phyloP scores from a whole-genome alignment of 2,888 invertebrate species.

The Teleogryllus oceanicus region DNA sequence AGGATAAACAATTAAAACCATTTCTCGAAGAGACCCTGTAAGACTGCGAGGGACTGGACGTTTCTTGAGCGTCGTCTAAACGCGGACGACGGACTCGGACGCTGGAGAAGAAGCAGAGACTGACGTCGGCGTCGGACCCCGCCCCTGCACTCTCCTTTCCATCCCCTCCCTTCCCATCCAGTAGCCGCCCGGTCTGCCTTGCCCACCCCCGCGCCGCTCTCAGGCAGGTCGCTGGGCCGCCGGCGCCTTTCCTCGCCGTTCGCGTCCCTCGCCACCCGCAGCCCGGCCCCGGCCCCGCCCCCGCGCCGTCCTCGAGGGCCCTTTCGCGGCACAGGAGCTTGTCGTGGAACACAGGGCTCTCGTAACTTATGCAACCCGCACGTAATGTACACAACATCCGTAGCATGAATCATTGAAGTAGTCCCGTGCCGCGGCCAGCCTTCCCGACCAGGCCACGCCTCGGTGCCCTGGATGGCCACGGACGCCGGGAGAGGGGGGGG shows the following conservation, averaged over 20 bases:
- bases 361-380: conserved; percentile 18
- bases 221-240: conserved; percentile 35
- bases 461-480: not conserved
- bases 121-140: conserved; percentile 39
- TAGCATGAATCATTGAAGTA: conserved; percentile 18
- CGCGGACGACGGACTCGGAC: too few species aligned
- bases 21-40: too few species aligned
- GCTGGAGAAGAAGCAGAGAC: too few species aligned
- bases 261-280: conserved; percentile 18
- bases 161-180: conserved; percentile 37
- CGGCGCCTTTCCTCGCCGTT: conserved; percentile 39
- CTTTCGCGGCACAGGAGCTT: not conserved
- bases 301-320: not conserved
- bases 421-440: not conserved
- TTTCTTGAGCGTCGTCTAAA: too few species aligned
- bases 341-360: conserved; percentile 8
- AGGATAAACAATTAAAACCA: too few species aligned
- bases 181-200: conserved; percentile 40
- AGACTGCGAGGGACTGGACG: too few species aligned
- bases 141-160: conserved; percentile 44
- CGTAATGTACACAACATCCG: conserved; percentile 18
- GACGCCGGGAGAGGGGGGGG: not conserved
- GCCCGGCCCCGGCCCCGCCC: conserved; percentile 22
- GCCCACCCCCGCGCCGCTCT: conserved; percentile 37
- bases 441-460: not conserved